A percentile compares a stretch with the other conserved stretches of the same genome.
phyloP scores from a whole-genome alignment of 2,797 vertebrate genomes.

The Pseudochromis fuscus region DNA sequence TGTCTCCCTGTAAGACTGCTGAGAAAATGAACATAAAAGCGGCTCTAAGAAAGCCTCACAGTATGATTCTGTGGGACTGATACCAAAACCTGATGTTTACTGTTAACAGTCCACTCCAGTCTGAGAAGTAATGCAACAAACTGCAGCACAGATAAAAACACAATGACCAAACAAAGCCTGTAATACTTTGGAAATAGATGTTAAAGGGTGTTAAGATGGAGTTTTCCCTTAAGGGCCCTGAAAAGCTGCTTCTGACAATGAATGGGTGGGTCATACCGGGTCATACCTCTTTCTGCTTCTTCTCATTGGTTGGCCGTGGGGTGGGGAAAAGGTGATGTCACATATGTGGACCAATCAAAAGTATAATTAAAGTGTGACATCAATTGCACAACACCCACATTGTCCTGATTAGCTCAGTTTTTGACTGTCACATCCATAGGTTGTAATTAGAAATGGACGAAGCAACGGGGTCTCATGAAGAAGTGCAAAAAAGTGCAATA shows the following conservation, averaged over 20 bases:
- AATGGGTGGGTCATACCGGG: neutral
- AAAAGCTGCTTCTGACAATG: slow-evolving; percentile 1
- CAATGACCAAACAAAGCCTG: neutral
- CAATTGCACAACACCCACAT: no score
- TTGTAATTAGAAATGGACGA: no score
- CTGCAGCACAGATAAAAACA: slow-evolving; percentile 2
- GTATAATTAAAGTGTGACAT: slow-evolving; percentile 10
- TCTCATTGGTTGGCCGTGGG: neutral
- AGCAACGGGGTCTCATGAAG: no score
- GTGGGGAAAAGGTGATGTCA: neutral
- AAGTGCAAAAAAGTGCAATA: no score
- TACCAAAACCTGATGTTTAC: slow-evolving; percentile 10
- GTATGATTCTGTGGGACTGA: slow-evolving; percentile 6
- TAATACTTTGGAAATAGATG: neutral
- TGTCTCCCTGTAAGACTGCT: slow-evolving; percentile 15
- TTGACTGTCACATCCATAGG: neutral
- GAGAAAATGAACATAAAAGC: slow-evolving; percentile 15
- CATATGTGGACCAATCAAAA: neutral
- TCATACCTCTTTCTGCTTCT: neutral
- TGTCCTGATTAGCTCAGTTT: neutral
- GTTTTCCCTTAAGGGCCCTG: slow-evolving; percentile 6
- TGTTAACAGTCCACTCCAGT: neutral
- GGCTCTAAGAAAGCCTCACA: neutral
- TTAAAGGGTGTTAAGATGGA: neutral
- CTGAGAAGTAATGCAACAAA: slow-evolving; percentile 3